phyloP scores from a whole-genome alignment of 1,140 invertebrate species.

The Chlorops oryzae region DNA sequence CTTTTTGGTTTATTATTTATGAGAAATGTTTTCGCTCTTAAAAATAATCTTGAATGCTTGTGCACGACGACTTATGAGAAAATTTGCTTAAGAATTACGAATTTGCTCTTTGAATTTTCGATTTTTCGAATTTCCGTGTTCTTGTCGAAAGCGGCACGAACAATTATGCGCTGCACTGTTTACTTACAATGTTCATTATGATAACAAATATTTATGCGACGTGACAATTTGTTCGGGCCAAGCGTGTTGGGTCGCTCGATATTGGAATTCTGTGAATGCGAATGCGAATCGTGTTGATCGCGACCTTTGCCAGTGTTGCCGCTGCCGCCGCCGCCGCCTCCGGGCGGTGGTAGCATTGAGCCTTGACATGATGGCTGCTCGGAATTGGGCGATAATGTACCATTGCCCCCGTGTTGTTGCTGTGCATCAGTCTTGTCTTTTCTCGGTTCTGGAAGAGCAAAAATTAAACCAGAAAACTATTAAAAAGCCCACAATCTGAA shows the following conservation, averaged over 20 bases:
- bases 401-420: slow-evolving; percentile 55
- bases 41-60: no score
- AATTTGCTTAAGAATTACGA: no score
- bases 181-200: slow-evolving; percentile 65
- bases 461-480: not conserved
- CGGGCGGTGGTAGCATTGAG: slow-evolving; percentile 45
- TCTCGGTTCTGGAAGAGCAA: slow-evolving; percentile 64
- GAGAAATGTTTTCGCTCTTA: no score
- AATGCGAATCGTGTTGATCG: slow-evolving; percentile 22
- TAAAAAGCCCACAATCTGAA: not conserved
- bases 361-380: slow-evolving; percentile 52
- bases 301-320: slow-evolving; percentile 43
- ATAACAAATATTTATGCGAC: slow-evolving; percentile 61
- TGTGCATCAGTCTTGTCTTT: slow-evolving; percentile 81
- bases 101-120: no score
- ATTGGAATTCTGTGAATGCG: slow-evolving; percentile 49
- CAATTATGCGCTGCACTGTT: not conserved
- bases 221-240: slow-evolving; percentile 63
- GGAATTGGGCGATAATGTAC: slow-evolving; percentile 56
- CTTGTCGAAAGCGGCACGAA: no score
- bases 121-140: no score
- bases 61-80: no score
- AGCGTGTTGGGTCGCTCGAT: slow-evolving; percentile 68
- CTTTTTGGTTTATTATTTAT: no score
- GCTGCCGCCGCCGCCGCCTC: slow-evolving; percentile 45